Conservation (phyloP, 2,113 vertebrate genomes). For the Canis aureus region DNA sequence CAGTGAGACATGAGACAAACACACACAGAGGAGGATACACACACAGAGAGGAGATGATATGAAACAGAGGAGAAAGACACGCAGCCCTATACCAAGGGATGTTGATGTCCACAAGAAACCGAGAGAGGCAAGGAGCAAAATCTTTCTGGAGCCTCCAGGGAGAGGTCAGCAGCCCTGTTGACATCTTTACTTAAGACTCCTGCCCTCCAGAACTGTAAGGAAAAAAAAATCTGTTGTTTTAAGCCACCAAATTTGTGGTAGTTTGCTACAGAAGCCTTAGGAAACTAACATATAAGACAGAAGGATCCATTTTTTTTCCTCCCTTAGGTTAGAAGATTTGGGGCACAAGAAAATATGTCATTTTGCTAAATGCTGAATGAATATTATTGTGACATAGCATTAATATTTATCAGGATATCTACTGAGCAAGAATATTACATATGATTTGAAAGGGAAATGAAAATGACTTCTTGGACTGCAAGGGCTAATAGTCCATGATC, state of each 20-base stretch:
- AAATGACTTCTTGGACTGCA: not conserved
- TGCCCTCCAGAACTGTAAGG: not conserved
- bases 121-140: not conserved
- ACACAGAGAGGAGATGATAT: not conserved
- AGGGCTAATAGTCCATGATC: not conserved
- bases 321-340: not conserved
- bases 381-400: not conserved
- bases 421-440: not conserved
- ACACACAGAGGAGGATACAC: not conserved
- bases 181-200: not conserved
- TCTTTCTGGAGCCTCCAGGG: not conserved
- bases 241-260: not conserved
- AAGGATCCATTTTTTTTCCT: not conserved
- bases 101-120: not conserved
- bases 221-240: not conserved
- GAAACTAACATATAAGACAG: not conserved
- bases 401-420: conserved; percentile 42
- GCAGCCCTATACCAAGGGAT: not conserved
- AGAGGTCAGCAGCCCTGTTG: not conserved
- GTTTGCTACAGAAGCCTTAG: not conserved
- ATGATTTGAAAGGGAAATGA: conserved; percentile 46
- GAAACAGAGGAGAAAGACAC: not conserved
- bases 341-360: not conserved
- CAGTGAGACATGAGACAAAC: not conserved
- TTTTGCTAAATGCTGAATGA: conserved; percentile 15